phyloP scores from a whole-genome alignment of 2,797 vertebrate genomes.

The Esox masquinongy region DNA sequence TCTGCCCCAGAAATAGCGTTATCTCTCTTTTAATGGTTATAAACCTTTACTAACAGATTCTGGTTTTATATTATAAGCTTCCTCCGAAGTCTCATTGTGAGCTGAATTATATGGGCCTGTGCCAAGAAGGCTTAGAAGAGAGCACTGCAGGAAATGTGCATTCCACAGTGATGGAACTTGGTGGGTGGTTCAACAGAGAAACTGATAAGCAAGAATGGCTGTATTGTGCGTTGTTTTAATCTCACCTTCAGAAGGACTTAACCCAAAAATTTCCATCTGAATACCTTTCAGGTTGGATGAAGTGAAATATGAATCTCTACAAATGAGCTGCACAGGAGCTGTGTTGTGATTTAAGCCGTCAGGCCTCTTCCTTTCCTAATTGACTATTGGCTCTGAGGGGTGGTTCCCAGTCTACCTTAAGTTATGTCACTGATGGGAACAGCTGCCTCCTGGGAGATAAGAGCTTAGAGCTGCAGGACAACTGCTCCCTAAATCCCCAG shows the following conservation, averaged over 20 bases:
- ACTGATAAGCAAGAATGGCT: neutral
- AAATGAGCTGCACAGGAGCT: constrained; percentile 19
- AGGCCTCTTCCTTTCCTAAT: no score
- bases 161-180: neutral
- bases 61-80: neutral
- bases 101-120: neutral
- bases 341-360: neutral
- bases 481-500: constrained; percentile 26
- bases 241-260: no score
- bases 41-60: neutral
- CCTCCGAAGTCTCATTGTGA: neutral
- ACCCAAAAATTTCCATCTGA: no score
- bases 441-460: constrained; percentile 44
- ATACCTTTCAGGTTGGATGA: no score
- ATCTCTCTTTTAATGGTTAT: neutral
- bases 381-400: neutral
- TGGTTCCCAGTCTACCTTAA: neutral
- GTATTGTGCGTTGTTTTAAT: no score
- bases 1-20: neutral
- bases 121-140: neutral
- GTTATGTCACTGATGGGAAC: neutral
- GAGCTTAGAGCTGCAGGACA: constrained; percentile 18
- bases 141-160: neutral
- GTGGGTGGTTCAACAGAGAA: neutral
- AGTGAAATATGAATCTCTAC: neutral